Conservation (phyloP, 2,888 invertebrate species). For the Troglohyphantes excavatus region DNA sequence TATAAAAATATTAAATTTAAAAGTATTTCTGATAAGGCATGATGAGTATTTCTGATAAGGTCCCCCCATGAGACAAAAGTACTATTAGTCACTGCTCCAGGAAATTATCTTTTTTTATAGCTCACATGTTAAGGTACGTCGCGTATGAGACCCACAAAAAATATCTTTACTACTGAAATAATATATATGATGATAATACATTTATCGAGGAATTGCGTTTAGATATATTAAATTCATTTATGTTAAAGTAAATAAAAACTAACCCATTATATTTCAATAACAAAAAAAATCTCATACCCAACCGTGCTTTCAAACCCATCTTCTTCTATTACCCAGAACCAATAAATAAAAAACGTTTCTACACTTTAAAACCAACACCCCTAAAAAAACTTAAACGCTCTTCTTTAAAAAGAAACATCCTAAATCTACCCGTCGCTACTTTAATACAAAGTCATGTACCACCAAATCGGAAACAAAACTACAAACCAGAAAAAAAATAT, state of each 20-base stretch:
- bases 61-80: too few relatives aligned
- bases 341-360: neutral
- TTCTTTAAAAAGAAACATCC: slow-evolving; percentile 19
- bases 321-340: neutral
- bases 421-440: slow-evolving; percentile 29
- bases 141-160: too few relatives aligned
- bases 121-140: too few relatives aligned
- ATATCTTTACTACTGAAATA: too few relatives aligned
- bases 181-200: too few relatives aligned
- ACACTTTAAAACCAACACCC: neutral
- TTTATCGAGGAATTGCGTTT: too few relatives aligned
- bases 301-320: neutral
- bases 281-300: neutral
- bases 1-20: too few relatives aligned
- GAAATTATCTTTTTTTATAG: too few relatives aligned
- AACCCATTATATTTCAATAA: neutral
- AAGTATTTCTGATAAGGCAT: too few relatives aligned
- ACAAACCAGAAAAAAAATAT: slow-evolving; percentile 2
- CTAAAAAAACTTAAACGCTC: slow-evolving; percentile 42
- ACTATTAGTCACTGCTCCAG: too few relatives aligned
- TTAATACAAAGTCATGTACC: slow-evolving; percentile 67
- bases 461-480: neutral
- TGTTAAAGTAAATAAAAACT: neutral
- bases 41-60: too few relatives aligned
- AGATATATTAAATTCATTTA: neutral